Base-by-base conservation (phyloP, 1,140 invertebrate species). In the Drosophila orosa region DNA sequence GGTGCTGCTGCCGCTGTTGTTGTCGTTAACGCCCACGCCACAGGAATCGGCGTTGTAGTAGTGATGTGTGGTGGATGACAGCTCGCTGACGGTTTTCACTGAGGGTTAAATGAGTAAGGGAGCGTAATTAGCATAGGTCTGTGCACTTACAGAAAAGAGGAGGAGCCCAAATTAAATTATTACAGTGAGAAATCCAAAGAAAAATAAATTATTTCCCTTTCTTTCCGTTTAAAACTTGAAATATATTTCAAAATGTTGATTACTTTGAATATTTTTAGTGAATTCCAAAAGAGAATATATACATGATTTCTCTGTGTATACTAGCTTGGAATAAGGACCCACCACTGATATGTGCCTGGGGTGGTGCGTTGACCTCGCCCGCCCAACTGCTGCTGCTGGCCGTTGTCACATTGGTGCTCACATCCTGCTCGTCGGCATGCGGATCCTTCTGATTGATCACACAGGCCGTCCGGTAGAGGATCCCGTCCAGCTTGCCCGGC, bases 21-120 rank as follows among this genome's bases (percentile, higher is more conserved):
- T 77, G 47, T 78, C 85, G 44, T 39, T 76, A 10, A 80, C 80
- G 76, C 82, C 80, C 78, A 68, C 81, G 63, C 86, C 87, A 55
- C 91, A 92, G 61, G 91, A 92, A 58, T 92, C 91, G 40, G 91
- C 91, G 50, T 92, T 92, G 78, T 92, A 92, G 45, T 91, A 91
- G 60, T 92, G 89, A 79, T 91, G 91, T 55, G 91, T 92, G 74
- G 91, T 92, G 29, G 91, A 92, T 79, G 91, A 92, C 75, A 92
- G 81, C 78, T 92, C 91, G 69, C 84, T 92, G 63, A 90, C 90
- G 68, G 84, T 91, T 90, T 92, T 92, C 42, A 90, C 91, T 92
- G 77, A 24, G 29, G 27, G 25, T 24, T 13, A 24, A 45, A 10
- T 31, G 35, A 35, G 50, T n/a, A 17, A 45, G 15, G 15, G 13